A percentile compares a stretch with the other conserved stretches of the same genome.
Conservation (phyloP, 1,140 invertebrate genomes). For the Aleiodes sp. region DNA sequence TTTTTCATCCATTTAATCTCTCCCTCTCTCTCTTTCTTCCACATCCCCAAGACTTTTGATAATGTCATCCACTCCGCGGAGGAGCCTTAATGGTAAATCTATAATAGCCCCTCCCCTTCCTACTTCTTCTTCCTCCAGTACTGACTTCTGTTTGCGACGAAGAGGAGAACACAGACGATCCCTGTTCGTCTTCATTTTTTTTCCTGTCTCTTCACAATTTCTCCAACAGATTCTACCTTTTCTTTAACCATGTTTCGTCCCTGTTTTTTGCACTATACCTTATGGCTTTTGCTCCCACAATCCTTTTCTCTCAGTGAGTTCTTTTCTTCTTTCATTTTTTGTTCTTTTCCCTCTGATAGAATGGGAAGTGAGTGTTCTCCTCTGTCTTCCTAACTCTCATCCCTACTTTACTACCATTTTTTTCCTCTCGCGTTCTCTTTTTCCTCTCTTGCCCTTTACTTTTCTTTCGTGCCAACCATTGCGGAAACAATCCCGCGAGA, state of each 20-base stretch:
- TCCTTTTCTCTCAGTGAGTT: constrained; percentile 25
- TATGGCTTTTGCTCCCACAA: constrained; percentile 8
- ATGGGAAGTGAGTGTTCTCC: background rate
- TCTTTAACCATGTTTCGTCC: constrained; percentile 30
- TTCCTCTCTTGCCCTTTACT: background rate
- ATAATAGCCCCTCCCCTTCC: constrained; percentile 37
- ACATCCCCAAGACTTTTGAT: constrained; percentile 18
- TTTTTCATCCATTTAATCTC: constrained; percentile 3
- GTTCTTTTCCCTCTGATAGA: background rate
- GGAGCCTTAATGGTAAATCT: constrained; percentile 37
- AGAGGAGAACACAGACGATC: background rate
- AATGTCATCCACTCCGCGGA: constrained; percentile 22
- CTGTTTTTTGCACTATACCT: constrained; percentile 26
- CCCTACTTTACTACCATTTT: background rate
- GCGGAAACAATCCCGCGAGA: constrained; percentile 35
- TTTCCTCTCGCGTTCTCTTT: constrained; percentile 6
- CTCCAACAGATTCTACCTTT: background rate
- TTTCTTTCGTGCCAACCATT: background rate
- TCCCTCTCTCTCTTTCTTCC: too few species aligned
- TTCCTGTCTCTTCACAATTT: background rate
- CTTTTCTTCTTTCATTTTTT: background rate
- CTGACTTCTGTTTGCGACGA: background rate
- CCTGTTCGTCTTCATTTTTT: constrained; percentile 15
- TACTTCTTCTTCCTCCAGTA: background rate
- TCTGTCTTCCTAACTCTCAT: constrained; percentile 3